Conservation (phyloP, 2,113 vertebrate genomes). For the Cromileptes altivelis region DNA sequence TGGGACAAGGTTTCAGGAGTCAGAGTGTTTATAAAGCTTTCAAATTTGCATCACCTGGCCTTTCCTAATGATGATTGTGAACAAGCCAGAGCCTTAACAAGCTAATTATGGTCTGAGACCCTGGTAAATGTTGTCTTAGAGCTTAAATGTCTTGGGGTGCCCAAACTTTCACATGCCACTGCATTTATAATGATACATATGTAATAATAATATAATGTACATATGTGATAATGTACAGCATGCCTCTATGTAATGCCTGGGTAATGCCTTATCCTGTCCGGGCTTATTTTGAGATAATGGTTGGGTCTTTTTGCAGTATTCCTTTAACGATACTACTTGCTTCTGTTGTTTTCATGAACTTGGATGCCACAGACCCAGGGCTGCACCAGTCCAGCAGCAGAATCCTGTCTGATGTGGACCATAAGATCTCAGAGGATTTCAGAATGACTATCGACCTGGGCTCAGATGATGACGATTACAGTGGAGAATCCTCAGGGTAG, state of each 20-base stretch:
- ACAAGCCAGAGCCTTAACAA: too few species aligned
- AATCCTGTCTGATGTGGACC: slow-evolving; percentile 2
- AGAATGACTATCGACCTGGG: not conserved
- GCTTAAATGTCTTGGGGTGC: too few species aligned
- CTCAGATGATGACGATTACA: slow-evolving; percentile 49
- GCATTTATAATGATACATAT: too few species aligned
- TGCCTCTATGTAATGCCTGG: not conserved
- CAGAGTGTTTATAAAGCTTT: too few species aligned
- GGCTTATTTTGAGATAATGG: too few species aligned
- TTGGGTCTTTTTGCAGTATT: not conserved
- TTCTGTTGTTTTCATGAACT: not conserved
- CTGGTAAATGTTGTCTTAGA: too few species aligned
- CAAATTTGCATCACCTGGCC: too few species aligned
- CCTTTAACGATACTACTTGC: not conserved
- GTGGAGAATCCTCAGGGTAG: slow-evolving; percentile 31
- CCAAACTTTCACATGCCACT: too few species aligned
- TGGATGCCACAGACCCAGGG: slow-evolving; percentile 11
- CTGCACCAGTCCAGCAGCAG: slow-evolving; percentile 29
- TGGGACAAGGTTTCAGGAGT: too few species aligned
- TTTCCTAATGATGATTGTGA: too few species aligned
- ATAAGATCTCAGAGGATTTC: not conserved
- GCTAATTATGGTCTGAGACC: too few species aligned
- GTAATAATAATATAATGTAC: not conserved
- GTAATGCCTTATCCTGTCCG: too few species aligned
- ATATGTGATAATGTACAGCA: not conserved